Evolutionary conservation across 2,888 invertebrate species (phyloP).

Genomic region (Anagyrus pseudococci): DNA sequence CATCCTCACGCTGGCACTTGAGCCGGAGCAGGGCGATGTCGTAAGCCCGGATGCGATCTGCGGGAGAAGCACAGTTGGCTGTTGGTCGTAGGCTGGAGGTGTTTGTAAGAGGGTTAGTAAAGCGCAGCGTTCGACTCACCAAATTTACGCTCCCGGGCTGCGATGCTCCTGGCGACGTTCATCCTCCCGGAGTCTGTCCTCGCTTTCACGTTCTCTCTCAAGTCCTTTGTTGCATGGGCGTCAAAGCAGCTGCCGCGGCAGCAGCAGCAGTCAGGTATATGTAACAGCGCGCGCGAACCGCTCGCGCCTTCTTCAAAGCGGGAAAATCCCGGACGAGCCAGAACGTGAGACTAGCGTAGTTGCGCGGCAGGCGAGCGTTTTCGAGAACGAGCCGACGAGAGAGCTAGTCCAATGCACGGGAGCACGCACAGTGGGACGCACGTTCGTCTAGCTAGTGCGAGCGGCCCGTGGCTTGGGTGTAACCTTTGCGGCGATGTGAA

Average conservation of each 20-base stretch:
- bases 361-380: too few relatives aligned
- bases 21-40: conserved; percentile 69
- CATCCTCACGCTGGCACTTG: conserved; percentile 69
- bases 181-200: neutral
- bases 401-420: too few relatives aligned
- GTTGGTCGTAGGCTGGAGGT: too few relatives aligned
- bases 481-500: too few relatives aligned
- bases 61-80: neutral
- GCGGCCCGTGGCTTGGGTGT: too few relatives aligned
- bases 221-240: too few relatives aligned
- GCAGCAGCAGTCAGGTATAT: neutral
- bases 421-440: too few relatives aligned
- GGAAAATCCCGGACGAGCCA: neutral
- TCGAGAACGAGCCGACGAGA: too few relatives aligned
- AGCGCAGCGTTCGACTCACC: neutral
- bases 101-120: too few relatives aligned
- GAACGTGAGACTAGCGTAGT: too few relatives aligned
- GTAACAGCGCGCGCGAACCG: neutral
- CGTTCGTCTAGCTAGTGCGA: too few relatives aligned
- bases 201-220: neutral
- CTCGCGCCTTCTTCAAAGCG: neutral
- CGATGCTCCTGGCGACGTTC: neutral
- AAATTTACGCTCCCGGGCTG: neutral
- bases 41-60: conserved; percentile 46
- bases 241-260: neutral